Evolutionary conservation across 2,888 invertebrate genomes (phyloP).

Genomic region (Heliconius ethilla): DNA sequence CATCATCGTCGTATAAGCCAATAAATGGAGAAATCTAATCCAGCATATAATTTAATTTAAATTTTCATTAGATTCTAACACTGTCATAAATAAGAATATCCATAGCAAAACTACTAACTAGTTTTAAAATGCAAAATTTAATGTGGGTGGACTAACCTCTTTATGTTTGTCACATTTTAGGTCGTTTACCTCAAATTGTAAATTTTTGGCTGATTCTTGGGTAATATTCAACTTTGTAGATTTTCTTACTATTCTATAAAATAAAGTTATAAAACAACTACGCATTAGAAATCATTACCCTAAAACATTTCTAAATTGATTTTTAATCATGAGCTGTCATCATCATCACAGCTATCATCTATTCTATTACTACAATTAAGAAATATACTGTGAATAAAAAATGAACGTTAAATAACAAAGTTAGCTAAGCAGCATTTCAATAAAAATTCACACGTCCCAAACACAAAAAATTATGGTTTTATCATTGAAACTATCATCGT

Average conservation of each 20-base stretch:
- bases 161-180: conserved; percentile 41
- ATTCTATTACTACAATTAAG: too few species aligned
- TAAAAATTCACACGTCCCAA: not conserved
- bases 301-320: too few species aligned
- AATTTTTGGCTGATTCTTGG: not conserved
- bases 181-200: conserved; percentile 48
- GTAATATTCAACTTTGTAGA: not conserved
- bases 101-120: conserved; percentile 48
- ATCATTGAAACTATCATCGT: not conserved
- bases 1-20: not conserved
- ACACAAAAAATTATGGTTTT: not conserved
- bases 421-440: not conserved
- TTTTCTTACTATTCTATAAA: not conserved
- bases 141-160: conserved; percentile 48
- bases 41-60: not conserved
- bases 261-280: not conserved
- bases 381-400: not conserved
- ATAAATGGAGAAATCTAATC: not conserved
- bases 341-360: too few species aligned
- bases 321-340: too few species aligned
- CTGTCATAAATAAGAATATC: conserved; percentile 56
- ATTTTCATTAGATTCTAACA: conserved; percentile 27
- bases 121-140: conserved; percentile 54
- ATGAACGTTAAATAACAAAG: not conserved
- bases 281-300: too few species aligned